Percentiles rank a stretch among this genome's conserved stretches.
phyloP scores from a whole-genome alignment of 2,113 vertebrate species.

The Anarhynchus alexandrinus region DNA sequence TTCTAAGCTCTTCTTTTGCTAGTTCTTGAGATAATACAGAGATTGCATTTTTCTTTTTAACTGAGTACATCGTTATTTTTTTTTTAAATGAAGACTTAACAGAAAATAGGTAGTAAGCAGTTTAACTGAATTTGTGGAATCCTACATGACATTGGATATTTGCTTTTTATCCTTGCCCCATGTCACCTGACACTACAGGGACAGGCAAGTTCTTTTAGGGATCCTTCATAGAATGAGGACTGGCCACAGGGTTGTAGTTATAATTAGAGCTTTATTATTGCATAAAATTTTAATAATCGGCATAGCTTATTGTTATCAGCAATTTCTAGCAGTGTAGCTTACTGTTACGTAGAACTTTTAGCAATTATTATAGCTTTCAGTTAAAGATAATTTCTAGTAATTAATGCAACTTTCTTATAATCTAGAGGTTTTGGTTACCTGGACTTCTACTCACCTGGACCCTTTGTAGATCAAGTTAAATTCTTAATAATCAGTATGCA shows the following conservation, averaged over 20 bases:
- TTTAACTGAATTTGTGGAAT: background rate
- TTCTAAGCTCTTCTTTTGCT: background rate
- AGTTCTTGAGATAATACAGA: background rate
- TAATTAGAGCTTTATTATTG: background rate
- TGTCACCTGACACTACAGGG: background rate
- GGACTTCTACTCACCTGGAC: background rate
- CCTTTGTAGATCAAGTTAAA: background rate
- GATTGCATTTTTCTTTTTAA: background rate
- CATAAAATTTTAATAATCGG: background rate
- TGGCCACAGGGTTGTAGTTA: background rate
- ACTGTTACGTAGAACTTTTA: background rate
- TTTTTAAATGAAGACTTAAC: background rate
- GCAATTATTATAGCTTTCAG: background rate
- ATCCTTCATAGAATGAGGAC: background rate
- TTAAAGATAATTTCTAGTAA: background rate
- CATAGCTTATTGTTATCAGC: background rate
- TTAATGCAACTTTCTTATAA: background rate
- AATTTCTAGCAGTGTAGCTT: accelerated
- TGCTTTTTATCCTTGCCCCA: background rate
- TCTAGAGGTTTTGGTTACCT: background rate
- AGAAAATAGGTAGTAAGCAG: background rate
- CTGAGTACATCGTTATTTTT: background rate
- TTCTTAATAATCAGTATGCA: background rate
- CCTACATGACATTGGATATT: background rate
- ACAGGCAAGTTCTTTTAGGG: background rate